Conservation (phyloP, 2,113 vertebrate genomes). For the Carassius carassius region DNA sequence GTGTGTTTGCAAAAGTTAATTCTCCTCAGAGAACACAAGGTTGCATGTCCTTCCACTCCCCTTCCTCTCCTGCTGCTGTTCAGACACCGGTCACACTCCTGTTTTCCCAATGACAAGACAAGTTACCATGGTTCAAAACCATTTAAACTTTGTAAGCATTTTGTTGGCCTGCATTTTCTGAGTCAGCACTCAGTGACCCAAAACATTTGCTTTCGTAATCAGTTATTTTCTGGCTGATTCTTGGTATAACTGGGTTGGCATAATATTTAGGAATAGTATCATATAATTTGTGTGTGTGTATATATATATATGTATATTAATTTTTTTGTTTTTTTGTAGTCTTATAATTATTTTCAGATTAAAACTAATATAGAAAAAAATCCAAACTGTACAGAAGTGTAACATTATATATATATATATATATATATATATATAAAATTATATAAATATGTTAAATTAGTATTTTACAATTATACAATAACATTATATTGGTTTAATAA, state of each 20-base stretch:
- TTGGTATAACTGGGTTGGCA: too few species aligned
- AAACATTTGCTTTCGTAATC: background rate
- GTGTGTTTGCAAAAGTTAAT: slow-evolving; percentile 33
- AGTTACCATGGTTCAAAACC: slow-evolving; percentile 11
- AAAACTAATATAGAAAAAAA: too few species aligned
- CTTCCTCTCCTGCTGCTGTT: slow-evolving; percentile 47
- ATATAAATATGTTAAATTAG: too few species aligned
- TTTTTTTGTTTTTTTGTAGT: too few species aligned
- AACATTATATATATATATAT: too few species aligned
- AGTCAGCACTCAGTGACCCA: slow-evolving; percentile 1
- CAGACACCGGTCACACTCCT: slow-evolving; percentile 30
- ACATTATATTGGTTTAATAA: too few species aligned
- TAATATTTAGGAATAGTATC: background rate
- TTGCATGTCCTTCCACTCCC: slow-evolving; percentile 32
- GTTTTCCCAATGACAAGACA: slow-evolving; percentile 36
- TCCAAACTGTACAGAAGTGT: too few species aligned
- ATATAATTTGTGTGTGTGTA: too few species aligned
- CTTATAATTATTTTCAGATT: too few species aligned
- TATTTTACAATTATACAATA: too few species aligned
- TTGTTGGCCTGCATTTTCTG: slow-evolving; percentile 14
- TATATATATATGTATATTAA: too few species aligned
- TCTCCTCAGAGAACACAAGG: slow-evolving; percentile 47
- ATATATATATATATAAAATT: too few species aligned
- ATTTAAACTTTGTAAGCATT: slow-evolving; percentile 20
- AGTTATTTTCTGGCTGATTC: background rate